Evolutionary conservation across 2,113 vertebrate genomes (phyloP).

Genomic region (Sus scrofa): T2T-Sscrofa CM000826.6:124790501-124791000

Average conservation of each 20-base stretch:
- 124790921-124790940: background rate
- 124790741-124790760: slow-evolving; percentile 19
- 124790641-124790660: background rate
- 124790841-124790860: background rate
- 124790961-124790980: background rate
- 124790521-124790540: background rate
- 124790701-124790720: background rate
- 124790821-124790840: background rate
- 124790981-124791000: background rate
- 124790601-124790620: too few relatives aligned
- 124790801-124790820: background rate
- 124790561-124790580: background rate
- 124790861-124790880: background rate
- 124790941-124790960: background rate
- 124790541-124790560: background rate
- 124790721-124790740: background rate
- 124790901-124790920: background rate
- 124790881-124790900: background rate
- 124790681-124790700: background rate
- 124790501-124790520: background rate
- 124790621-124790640: background rate
- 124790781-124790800: background rate
- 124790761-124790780: slow-evolving; percentile 48
- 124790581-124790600: background rate
- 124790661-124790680: background rate